Base-by-base conservation (phyloP, 2,113 vertebrate genomes). In the Cebus imitator region DNA sequence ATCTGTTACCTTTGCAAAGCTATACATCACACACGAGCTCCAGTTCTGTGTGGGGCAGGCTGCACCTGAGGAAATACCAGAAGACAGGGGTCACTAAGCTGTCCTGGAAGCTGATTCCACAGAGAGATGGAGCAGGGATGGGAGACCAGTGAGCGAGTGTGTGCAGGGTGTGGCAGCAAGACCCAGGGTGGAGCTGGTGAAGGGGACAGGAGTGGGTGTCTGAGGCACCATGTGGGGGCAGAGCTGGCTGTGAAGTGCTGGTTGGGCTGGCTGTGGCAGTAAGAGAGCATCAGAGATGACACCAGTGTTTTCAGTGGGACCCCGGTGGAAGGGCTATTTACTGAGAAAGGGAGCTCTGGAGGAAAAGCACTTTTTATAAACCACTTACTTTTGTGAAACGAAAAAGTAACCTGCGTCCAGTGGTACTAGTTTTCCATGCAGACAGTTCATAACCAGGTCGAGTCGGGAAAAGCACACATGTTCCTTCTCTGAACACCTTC, bases 261-360 rank as follows among this genome's bases (percentile, higher is more conserved):
- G 23, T 23, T 14, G 64, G 30, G 64, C 13, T 14, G 30, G 27
- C 30, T 32, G 64, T 32, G 30, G 64, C 2, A 37, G 70, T 40
- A 37, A 73, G 70, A 73, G 10, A 21, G 20, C 20, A 73, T 23
- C 70, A 6, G 37, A 4, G n/a, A 25, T 23, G 8, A 73, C 5
- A 37, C 20, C 20, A 40, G 37, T 0, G 0, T 12, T 20, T 73
- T 40, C 70, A 73, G 2, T 20, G 9, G 21, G 10, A 4, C 2
- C 70, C 70, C 20, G 11, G n/a, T 61, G 4, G n/a, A 73, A 37
- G 70, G 20, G 20, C 70, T 72, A 11, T 37, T 73, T 11, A 73
- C 17, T 23, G 37, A 72, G 8, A 37, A 7, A 72, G 68, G 68
- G 18, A 72, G 37, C 68, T n/a, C 68, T 20, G 35, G 37, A 21